A percentile compares a stretch with the other conserved stretches of the same genome.
Evolutionary conservation across 2,113 vertebrate genomes (phyloP).

Genomic region (Corynorhinus townsendii): DNA sequence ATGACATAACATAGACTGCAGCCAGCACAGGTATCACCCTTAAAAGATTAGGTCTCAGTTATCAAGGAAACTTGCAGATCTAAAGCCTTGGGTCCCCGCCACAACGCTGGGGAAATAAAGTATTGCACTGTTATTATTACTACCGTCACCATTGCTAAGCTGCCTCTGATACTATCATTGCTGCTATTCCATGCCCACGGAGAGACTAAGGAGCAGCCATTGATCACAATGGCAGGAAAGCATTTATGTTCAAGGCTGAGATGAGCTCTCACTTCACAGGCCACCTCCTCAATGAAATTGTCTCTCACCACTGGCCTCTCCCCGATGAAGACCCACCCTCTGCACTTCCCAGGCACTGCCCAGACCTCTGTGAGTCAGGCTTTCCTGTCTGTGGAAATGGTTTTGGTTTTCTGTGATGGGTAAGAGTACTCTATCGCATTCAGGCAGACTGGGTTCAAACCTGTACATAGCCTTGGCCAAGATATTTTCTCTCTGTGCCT

Average conservation of each 20-base stretch:
- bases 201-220: neutral
- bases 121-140: fast-evolving
- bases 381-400: neutral
- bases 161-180: fast-evolving
- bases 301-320: neutral
- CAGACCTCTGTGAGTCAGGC: neutral
- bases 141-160: neutral
- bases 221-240: neutral
- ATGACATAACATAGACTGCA: neutral
- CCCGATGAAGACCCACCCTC: neutral
- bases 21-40: neutral
- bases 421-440: neutral
- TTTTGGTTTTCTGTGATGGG: no score
- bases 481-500: neutral
- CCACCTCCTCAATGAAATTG: neutral
- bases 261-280: neutral
- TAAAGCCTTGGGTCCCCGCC: neutral
- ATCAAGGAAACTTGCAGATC: neutral
- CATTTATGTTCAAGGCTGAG: neutral
- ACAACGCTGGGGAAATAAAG: neutral
- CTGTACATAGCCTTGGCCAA: neutral
- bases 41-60: neutral
- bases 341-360: neutral
- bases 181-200: neutral
- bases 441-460: neutral